Evolutionary conservation across 2,797 vertebrate genomes (phyloP), one percentile per base, ranked within the genome.

Genomic region (Caiman crocodilus): DNA sequence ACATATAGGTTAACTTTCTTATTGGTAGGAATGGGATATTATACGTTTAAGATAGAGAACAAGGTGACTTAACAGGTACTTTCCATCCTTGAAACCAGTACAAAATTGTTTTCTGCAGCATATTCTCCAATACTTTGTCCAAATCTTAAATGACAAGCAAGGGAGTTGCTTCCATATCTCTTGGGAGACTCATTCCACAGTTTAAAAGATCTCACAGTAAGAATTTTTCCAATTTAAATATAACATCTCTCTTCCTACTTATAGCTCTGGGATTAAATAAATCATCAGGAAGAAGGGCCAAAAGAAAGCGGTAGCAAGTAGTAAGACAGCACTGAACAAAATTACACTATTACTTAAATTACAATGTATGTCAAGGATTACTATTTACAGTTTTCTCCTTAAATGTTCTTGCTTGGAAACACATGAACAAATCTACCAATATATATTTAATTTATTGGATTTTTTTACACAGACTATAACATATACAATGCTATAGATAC

Each of bases 361-460:
- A 60, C 60, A 55, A 42, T 50, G 17, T 14, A 9, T 9, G 5
- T 20, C 57, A 8, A 23, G n/a, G 3, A 0, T 63, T 30, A 12
- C 8, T n/a, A 76, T 58, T 7, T 3, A 1, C 10, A 79, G 6
- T 67, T 3, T 35, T 50, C 61, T 75, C 50, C 74, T 89, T 81
- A 81, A 69, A 14, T 6, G 64, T 30, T 58, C 13, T 5, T 42
- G 30, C 55, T 69, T 4, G 11, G 50, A 89, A 56, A 63, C 25
- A 63, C 92, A 88, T 1, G 82, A 89, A 88, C 18, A 18, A 4
- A 1, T 50, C 84, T 88, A 85, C 74, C 60, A 85, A 78, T 28
- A 18, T 82, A 57, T 5, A 92, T 94, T 65, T 50, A 18, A 82
- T 94, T 97, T 96, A 92, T 95, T 96, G 42, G 80, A 74, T 25